A percentile compares a stretch with the other conserved stretches of the same genome.
Evolutionary conservation across 2,797 vertebrate species (phyloP).

Genomic region (Catharus ustulatus): DNA sequence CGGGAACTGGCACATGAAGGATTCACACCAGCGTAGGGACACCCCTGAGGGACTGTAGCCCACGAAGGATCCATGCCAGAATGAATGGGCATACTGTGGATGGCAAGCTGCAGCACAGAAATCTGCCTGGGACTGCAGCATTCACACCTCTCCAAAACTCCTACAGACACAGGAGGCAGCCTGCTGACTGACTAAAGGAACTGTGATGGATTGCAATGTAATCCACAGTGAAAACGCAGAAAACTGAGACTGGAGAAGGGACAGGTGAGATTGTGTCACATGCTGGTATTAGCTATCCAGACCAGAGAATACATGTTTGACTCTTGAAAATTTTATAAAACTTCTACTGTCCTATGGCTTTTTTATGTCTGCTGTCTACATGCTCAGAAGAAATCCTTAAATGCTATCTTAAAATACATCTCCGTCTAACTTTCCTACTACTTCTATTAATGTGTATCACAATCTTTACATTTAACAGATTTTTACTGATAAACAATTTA

Average conservation of each 20-base stretch:
- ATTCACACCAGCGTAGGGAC: background rate
- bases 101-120: background rate
- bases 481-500: background rate
- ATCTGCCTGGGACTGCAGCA: background rate
- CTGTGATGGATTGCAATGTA: background rate
- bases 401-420: background rate
- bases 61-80: background rate
- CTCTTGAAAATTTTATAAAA: background rate
- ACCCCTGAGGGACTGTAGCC: background rate
- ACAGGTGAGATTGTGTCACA: fast-evolving
- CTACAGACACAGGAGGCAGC: background rate
- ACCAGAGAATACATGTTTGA: background rate
- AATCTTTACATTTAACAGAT: background rate
- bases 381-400: background rate
- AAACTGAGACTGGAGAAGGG: background rate
- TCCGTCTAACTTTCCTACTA: background rate
- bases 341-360: background rate
- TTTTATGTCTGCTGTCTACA: background rate
- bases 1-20: background rate
- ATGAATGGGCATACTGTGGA: background rate
- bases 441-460: background rate
- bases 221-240: background rate
- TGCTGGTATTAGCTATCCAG: background rate
- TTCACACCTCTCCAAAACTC: background rate
- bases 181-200: background rate